Evolutionary conservation across 2,797 vertebrate genomes (phyloP).

Genomic region (Coregonus suidteri): DNA sequence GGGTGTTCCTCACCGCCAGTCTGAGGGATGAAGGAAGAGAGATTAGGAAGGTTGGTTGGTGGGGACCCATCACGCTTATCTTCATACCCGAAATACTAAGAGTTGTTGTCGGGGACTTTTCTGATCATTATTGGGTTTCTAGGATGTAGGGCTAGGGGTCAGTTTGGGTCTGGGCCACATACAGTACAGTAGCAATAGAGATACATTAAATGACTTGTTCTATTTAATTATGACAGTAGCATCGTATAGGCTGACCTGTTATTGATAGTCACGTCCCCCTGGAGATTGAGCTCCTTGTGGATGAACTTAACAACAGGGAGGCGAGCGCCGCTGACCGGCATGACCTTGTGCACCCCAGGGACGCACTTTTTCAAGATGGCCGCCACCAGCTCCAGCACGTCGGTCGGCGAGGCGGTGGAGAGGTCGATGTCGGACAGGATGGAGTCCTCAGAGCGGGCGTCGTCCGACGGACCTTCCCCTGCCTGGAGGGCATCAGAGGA

Average conservation of each 20-base stretch:
- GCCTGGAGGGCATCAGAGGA: slow-evolving; percentile 42
- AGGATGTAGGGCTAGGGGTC: background rate
- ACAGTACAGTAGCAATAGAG: background rate
- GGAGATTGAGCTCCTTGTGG: slow-evolving; percentile 85
- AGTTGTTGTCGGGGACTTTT: background rate
- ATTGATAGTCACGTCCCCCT: slow-evolving; percentile 88
- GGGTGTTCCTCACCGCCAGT: slow-evolving; percentile 88
- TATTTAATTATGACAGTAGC: background rate
- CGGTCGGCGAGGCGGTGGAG: slow-evolving; percentile 61
- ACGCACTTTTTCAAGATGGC: slow-evolving; percentile 86
- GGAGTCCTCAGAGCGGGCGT: slow-evolving; percentile 79
- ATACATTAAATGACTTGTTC: background rate
- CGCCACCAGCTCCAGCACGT: slow-evolving; percentile 84
- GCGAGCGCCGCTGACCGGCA: slow-evolving; percentile 81
- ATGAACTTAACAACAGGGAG: slow-evolving; percentile 90
- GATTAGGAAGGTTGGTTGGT: background rate
- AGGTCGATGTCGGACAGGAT: slow-evolving; percentile 83
- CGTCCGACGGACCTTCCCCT: slow-evolving; percentile 65
- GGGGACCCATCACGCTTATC: background rate
- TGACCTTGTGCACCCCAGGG: slow-evolving; percentile 87
- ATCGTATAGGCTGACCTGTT: slow-evolving; percentile 78
- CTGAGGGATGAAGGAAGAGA: slow-evolving; percentile 56
- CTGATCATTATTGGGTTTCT: background rate
- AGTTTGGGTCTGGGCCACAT: background rate
- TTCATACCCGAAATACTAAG: background rate